These are phyloP conservation scores for Andrena dorsata DNA, from an alignment of 2,888 invertebrate species.

Conservation along the genomic window DNA sequence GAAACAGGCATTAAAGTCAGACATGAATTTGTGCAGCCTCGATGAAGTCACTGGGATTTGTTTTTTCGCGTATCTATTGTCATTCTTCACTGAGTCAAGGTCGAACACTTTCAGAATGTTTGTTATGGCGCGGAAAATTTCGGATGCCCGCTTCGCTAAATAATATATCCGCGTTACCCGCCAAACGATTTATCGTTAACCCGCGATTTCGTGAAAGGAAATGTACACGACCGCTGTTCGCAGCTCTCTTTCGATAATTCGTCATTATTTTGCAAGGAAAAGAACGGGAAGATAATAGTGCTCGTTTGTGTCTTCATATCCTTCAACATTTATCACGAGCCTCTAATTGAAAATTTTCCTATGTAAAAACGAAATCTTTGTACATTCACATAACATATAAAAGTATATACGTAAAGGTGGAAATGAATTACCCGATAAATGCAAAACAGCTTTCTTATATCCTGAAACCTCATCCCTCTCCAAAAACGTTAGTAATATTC, in stretches of 20 bases:
- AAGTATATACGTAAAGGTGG: background rate
- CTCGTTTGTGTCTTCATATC: background rate
- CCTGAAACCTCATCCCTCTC: background rate
- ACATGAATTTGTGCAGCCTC: background rate
- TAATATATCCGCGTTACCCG: slow-evolving; percentile 32
- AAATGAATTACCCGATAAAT: background rate
- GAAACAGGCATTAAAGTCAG: background rate
- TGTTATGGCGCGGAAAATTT: slow-evolving; percentile 35
- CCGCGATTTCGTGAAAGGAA: slow-evolving; percentile 42
- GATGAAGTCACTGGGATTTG: background rate
- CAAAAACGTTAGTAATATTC: background rate
- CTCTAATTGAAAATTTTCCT: background rate
- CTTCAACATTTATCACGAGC: background rate
- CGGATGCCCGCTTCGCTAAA: background rate
- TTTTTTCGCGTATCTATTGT: background rate
- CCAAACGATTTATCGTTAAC: slow-evolving; percentile 25
- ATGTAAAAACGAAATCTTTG: background rate
- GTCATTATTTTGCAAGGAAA: background rate
- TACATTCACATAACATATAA: background rate
- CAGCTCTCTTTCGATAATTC: slow-evolving; percentile 24
- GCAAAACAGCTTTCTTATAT: background rate
- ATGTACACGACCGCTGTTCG: slow-evolving; percentile 19
- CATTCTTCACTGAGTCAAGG: background rate
- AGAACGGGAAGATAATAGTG: background rate
- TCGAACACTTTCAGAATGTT: background rate